Evolutionary conservation across 2,113 vertebrate genomes (phyloP), one percentile per base, ranked within the genome.

Genomic region (Pandion haliaetus): DNA sequence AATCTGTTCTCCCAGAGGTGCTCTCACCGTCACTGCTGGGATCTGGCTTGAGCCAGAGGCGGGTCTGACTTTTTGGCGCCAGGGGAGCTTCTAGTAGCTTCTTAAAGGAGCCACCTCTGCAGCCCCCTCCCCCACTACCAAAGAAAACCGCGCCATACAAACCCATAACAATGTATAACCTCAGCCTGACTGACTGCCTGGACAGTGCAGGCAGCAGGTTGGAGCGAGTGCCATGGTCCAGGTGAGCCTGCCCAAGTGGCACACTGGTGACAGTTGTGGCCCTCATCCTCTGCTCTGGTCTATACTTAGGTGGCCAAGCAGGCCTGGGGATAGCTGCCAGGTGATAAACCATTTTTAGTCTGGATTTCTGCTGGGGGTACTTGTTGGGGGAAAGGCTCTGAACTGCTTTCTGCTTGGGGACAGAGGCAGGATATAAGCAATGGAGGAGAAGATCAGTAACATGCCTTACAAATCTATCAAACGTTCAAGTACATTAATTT

Each of bases 181-280:
- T 21, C 29, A 69, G 34, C 38, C 44, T 1, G 1, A 10, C 3
- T 0, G 1, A 10, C 3, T 0, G 1, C 63, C n/a, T 24, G 24
- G 14, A 28, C 1, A 4, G 42, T 5, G 3, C 40, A 38, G 50
- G 52, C 58, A 82, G 38, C 0, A 3, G 42, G n/a, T 25, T 78
- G 71, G 52, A 50, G 24, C 2, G 1, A 57, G 63, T 49, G 73
- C 79, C 5, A 0, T 31, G 26, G 28, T 65, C 59, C 0, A 0
- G 10, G 5, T 5, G 5, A 91, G n/a, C 47, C 62, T 65, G n/a
- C 42, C 49, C 54, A n/a, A 24, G 28, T 3, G 12, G 63, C 52
- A 29, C 2, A 0, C 65, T 52, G 59, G 26, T 86, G 86, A 52
- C 70, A 82, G 0, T 12, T 65, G 59, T 69, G 54, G 25, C 28